Evolutionary conservation across 2,797 vertebrate species (phyloP), one percentile per base, ranked within the genome.

Genomic region (Oreochromis mossambicus): DNA sequence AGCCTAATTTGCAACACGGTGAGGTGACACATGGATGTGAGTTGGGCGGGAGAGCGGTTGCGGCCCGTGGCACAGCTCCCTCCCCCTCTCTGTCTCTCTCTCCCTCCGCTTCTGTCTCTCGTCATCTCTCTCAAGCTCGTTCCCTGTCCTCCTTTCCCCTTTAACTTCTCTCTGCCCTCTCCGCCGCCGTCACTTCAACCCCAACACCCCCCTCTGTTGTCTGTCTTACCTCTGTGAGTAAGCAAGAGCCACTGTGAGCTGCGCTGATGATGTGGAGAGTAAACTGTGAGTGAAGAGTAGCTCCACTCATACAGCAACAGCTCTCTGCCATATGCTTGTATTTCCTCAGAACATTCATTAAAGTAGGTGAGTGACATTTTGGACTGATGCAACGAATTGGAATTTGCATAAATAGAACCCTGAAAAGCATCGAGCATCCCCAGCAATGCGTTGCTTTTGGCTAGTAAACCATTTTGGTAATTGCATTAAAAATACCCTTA

Each of bases 11-110:
- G 90, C 91, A 90, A 93, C 89, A 90, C 78, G 61, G 90, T 90
- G 92, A 91, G 92, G 90, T 95, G 94, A 94, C 93, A 94, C 94
- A 92, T 91, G 92, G 87, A 90, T 94, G 91, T 83, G 87, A 90
- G 86, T 21, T 58, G 63, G 84, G 86, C 83, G 80, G 87, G 86
- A 83, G 91, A 88, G 87, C 50, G 32, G n/a, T 70, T 51, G 88
- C 92, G 92, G 92, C 94, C 94, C 4, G 48, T 92, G 90, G 92
- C 92, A 34, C 52, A 15, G 77, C 81, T 78, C 84, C 83, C 88
- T 51, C 87, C 51, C 84, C 50, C 86, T 78, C 79, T 58, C 63
- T 0, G 58, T 36, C 77, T 63, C 81, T 58, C 46, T 84, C 82
- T 84, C 90, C 83, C 90, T 83, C 78, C 24, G n/a, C 78, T 85